phyloP scores from a whole-genome alignment of 1,140 invertebrate species.

The Cotesia typhae region DNA sequence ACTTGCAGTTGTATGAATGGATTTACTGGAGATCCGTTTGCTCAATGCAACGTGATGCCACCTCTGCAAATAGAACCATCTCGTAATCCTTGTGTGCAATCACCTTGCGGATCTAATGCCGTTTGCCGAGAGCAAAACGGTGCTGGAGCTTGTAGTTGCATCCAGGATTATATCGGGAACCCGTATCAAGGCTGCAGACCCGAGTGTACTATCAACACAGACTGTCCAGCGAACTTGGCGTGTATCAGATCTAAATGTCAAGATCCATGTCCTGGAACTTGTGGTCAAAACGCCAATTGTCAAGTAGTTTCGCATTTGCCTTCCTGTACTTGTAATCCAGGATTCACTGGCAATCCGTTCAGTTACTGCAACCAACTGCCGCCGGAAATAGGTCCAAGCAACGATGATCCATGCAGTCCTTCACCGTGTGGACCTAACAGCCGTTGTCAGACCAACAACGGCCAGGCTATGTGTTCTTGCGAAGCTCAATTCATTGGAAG shows the following conservation, averaged over 20 bases:
- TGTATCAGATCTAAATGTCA: constrained; percentile 79
- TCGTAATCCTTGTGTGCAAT: constrained; percentile 71
- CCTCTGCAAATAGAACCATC: constrained; percentile 39
- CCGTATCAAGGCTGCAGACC: constrained; percentile 79
- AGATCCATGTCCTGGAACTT: constrained; percentile 80
- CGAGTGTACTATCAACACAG: constrained; percentile 77
- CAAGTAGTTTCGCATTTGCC: constrained; percentile 78
- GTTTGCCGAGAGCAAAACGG: constrained; percentile 73
- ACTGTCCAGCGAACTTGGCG: constrained; percentile 76
- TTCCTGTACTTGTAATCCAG: constrained; percentile 75
- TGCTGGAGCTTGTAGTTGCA: constrained; percentile 74
- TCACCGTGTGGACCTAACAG: constrained; percentile 70
- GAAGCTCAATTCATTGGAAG: constrained; percentile 66
- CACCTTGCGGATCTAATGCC: constrained; percentile 79
- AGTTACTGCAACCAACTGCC: constrained; percentile 66
- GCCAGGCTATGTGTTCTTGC: constrained; percentile 66
- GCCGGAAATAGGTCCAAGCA: constrained; percentile 24
- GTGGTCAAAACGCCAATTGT: constrained; percentile 79
- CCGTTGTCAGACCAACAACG: constrained; percentile 63
- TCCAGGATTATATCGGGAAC: constrained; percentile 75
- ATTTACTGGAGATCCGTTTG: constrained; percentile 75
- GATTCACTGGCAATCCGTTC: constrained; percentile 81
- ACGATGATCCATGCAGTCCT: constrained; percentile 65
- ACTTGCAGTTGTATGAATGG: constrained; percentile 74
- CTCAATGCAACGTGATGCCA: constrained; percentile 69